phyloP scores from a whole-genome alignment of 2,113 vertebrate species.

The Podarcis cretensis region DNA sequence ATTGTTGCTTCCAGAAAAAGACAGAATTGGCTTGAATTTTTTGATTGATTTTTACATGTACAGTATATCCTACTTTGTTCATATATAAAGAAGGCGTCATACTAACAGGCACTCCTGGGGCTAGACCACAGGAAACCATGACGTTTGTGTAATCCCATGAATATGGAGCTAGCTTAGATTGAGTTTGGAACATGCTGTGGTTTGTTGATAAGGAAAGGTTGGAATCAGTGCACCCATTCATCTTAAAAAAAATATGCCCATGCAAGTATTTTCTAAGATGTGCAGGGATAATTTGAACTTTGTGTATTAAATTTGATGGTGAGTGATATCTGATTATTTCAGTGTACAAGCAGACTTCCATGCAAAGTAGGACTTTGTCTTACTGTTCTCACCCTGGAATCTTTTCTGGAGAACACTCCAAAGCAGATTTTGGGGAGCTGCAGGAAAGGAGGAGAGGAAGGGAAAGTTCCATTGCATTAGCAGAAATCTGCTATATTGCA shows the following conservation, averaged over 20 bases:
- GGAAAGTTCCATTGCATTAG: too few species aligned
- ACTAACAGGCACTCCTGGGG: too few species aligned
- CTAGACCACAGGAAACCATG: neutral
- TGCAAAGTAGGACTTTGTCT: too few species aligned
- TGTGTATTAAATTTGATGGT: neutral
- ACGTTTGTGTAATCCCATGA: neutral
- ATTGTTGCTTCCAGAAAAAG: conserved; percentile 2
- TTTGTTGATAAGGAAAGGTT: neutral
- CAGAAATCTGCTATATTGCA: neutral
- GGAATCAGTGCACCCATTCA: neutral
- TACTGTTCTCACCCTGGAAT: too few species aligned
- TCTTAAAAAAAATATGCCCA: neutral
- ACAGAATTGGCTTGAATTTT: neutral
- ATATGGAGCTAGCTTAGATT: too few species aligned
- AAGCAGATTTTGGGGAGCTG: neutral
- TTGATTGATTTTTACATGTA: neutral
- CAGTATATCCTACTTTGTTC: neutral
- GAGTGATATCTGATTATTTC: too few species aligned
- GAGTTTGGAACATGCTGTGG: too few species aligned
- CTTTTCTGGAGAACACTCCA: neutral
- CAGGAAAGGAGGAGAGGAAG: too few species aligned
- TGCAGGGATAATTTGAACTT: neutral
- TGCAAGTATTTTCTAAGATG: neutral
- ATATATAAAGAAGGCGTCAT: neutral
- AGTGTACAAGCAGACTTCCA: too few species aligned